phyloP scores from a whole-genome alignment of 2,888 invertebrate species.

The Hartigia nigra region DNA sequence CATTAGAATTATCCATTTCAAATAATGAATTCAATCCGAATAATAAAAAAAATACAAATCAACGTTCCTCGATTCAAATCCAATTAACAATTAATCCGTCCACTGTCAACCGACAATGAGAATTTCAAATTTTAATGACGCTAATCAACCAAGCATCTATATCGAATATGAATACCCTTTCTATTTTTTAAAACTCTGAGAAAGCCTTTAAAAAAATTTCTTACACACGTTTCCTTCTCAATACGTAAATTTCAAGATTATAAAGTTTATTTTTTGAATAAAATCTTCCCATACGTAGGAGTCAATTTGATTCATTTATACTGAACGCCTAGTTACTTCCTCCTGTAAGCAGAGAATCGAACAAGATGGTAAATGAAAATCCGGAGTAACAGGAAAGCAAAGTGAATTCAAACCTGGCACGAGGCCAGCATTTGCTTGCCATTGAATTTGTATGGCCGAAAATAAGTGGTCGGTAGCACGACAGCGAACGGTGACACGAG shows the following conservation, averaged over 20 bases:
- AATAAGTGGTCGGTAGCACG: constrained; percentile 14
- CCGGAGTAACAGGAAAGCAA: neutral
- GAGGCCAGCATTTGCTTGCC: constrained; percentile 18
- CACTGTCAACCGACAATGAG: neutral
- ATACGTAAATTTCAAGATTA: neutral
- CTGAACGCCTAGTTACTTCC: neutral
- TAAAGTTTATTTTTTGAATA: neutral
- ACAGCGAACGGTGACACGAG: neutral
- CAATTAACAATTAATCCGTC: too few species aligned
- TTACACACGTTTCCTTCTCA: neutral
- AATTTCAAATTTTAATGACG: neutral
- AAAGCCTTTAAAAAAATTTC: neutral
- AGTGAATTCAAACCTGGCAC: constrained; percentile 1
- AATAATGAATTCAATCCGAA: neutral
- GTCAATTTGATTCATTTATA: neutral
- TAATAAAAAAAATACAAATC: neutral
- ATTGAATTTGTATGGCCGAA: constrained; percentile 19
- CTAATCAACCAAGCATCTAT: neutral
- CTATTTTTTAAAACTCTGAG: neutral
- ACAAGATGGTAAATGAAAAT: neutral
- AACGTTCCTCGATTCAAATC: neutral
- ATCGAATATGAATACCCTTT: neutral
- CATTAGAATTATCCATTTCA: neutral
- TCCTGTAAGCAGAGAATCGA: neutral
- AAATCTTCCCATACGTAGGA: neutral